These are phyloP conservation scores for Conistra vaccinii DNA, from an alignment of 2,888 invertebrate species.

Conservation along the genomic window DNA sequence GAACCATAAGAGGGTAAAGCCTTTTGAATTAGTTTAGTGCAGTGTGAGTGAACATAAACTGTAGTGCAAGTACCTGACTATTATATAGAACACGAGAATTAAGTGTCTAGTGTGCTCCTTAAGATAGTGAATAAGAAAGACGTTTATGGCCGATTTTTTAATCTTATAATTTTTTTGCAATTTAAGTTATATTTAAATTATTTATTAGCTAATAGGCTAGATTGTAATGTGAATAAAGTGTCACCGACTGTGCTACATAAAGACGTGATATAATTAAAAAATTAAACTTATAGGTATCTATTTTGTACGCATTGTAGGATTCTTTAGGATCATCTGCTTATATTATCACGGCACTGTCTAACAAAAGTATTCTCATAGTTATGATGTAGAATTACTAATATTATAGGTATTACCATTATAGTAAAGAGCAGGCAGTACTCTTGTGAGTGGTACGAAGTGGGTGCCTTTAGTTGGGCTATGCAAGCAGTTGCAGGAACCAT, in stretches of 20 bases:
- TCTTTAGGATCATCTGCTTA: background rate
- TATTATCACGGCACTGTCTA: background rate
- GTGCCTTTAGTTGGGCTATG: slow-evolving; percentile 23
- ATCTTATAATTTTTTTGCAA: too few relatives aligned
- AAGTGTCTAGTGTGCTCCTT: too few relatives aligned
- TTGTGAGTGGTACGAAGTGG: slow-evolving; percentile 9
- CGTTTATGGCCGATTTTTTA: too few relatives aligned
- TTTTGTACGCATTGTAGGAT: background rate
- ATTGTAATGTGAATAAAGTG: background rate
- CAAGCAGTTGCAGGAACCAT: slow-evolving; percentile 44
- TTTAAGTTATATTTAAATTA: background rate
- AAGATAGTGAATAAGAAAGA: too few relatives aligned
- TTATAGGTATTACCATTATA: slow-evolving; percentile 25
- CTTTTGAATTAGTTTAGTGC: too few relatives aligned
- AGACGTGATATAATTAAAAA: too few relatives aligned
- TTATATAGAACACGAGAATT: background rate
- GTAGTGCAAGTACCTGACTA: background rate
- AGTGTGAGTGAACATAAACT: background rate
- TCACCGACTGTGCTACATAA: background rate
- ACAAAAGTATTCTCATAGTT: background rate
- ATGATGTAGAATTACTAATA: background rate
- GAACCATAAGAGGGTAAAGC: too few relatives aligned
- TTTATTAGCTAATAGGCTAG: background rate
- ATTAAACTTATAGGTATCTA: too few relatives aligned
- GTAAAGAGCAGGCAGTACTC: slow-evolving; percentile 37